Conservation (phyloP, 2,888 invertebrate species). For the Amphipyra berbera region DNA sequence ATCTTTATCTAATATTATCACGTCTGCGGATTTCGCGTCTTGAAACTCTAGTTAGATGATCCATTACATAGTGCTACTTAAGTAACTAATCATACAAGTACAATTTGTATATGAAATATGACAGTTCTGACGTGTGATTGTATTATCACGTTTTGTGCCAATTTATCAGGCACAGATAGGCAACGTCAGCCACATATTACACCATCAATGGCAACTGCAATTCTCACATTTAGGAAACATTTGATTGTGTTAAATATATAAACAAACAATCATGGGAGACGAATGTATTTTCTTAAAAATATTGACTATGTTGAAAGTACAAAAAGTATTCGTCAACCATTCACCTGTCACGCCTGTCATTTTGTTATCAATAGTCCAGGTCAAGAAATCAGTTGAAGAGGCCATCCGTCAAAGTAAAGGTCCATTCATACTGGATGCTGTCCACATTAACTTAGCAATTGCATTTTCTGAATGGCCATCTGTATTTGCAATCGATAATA, state of each 20-base stretch:
- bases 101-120: constrained; percentile 16
- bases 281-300: constrained; percentile 17
- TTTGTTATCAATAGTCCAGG: constrained; percentile 31
- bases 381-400: constrained; percentile 34
- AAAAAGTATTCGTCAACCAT: constrained; percentile 36
- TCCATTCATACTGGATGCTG: constrained; percentile 31
- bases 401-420: constrained; percentile 42
- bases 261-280: constrained; percentile 35
- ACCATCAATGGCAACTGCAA: constrained; percentile 26
- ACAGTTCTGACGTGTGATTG: constrained; percentile 40
- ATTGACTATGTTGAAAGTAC: constrained; percentile 27
- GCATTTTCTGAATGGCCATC: constrained; percentile 34
- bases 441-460: constrained; percentile 40
- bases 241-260: constrained; percentile 27
- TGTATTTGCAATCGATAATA: constrained; percentile 37
- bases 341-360: constrained; percentile 37
- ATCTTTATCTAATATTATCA: constrained; percentile 5
- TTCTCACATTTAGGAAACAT: constrained; percentile 32
- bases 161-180: constrained; percentile 44
- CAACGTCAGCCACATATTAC: constrained; percentile 25
- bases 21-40: constrained; percentile 2
- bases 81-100: neutral
- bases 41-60: constrained; percentile 2
- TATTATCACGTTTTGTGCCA: constrained; percentile 46
- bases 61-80: neutral